Evolutionary conservation across 2,113 vertebrate species (phyloP).

Genomic region (Hippocampus barbouri): DNA sequence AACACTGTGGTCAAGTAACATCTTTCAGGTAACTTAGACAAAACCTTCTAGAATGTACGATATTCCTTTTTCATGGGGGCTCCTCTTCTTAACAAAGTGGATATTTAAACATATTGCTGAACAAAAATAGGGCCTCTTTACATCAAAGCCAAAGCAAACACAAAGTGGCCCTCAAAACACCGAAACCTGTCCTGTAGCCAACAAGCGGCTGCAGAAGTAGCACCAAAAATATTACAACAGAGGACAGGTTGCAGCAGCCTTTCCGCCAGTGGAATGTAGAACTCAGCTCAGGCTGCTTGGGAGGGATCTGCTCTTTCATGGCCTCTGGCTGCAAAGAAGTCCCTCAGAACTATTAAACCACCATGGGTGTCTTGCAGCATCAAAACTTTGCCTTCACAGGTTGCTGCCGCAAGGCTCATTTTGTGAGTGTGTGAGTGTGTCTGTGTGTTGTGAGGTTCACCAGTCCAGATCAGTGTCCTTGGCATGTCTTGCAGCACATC

Average conservation of each 20-base stretch:
- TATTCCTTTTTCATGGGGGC: slow-evolving; percentile 42
- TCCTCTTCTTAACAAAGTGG: slow-evolving; percentile 40
- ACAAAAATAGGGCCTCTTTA: slow-evolving; percentile 37
- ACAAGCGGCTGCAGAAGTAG: slow-evolving; percentile 45
- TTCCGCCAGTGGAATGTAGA: slow-evolving; percentile 64
- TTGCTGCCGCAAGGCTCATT: slow-evolving; percentile 45
- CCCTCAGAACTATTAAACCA: slow-evolving; percentile 19
- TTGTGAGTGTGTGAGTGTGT: slow-evolving; percentile 33
- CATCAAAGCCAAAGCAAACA: slow-evolving; percentile 15
- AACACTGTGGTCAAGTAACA: slow-evolving; percentile 53
- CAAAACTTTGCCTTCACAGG: slow-evolving; percentile 15
- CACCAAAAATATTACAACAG: slow-evolving; percentile 62
- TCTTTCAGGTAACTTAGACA: slow-evolving; percentile 40
- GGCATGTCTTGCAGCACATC: slow-evolving; percentile 99
- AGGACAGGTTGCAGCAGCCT: slow-evolving; percentile 45
- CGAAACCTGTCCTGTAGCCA: slow-evolving; percentile 55
- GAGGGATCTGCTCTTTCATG: slow-evolving; percentile 17
- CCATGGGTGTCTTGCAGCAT: slow-evolving; percentile 23
- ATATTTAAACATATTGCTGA: slow-evolving; percentile 32
- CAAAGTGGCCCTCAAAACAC: slow-evolving; percentile 11
- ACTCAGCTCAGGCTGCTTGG: slow-evolving; percentile 32
- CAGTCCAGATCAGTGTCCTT: slow-evolving; percentile 80
- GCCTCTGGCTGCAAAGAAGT: slow-evolving; percentile 17
- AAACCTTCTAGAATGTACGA: slow-evolving; percentile 36
- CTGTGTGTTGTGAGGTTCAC: slow-evolving; percentile 9